Conservation (phyloP, 2,113 vertebrate genomes). For the Drymodes brunneopygia region DNA sequence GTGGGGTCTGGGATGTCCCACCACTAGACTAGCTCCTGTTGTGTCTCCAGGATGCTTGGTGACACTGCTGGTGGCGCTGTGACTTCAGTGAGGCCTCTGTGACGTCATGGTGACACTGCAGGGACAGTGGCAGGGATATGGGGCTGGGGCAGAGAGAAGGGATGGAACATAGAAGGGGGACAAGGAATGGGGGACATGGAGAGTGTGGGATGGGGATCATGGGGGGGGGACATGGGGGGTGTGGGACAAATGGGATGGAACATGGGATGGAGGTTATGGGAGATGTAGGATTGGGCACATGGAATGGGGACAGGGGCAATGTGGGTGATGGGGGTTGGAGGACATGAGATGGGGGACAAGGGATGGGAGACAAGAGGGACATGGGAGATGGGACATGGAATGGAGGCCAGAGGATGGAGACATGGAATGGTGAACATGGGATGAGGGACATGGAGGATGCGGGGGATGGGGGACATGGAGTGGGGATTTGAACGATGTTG, state of each 20-base stretch:
- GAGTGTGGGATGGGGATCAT: neutral
- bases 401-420: neutral
- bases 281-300: too few species aligned
- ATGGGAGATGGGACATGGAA: neutral
- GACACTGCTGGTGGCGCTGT: neutral
- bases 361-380: too few species aligned
- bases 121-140: rapidly evolving
- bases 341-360: neutral
- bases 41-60: neutral
- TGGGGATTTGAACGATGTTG: neutral
- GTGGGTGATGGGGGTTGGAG: neutral
- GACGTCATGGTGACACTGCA: rapidly evolving
- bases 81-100: neutral
- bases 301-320: neutral
- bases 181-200: neutral
- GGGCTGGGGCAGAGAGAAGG: neutral
- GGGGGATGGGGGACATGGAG: too few species aligned
- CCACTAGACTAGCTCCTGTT: neutral
- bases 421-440: neutral
- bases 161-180: neutral
- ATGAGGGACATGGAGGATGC: neutral
- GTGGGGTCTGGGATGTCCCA: neutral
- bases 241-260: neutral
- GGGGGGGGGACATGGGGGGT: too few species aligned
- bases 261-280: too few species aligned